Base-by-base conservation (phyloP, 2,113 vertebrate species). In the Etheostoma cragini region DNA sequence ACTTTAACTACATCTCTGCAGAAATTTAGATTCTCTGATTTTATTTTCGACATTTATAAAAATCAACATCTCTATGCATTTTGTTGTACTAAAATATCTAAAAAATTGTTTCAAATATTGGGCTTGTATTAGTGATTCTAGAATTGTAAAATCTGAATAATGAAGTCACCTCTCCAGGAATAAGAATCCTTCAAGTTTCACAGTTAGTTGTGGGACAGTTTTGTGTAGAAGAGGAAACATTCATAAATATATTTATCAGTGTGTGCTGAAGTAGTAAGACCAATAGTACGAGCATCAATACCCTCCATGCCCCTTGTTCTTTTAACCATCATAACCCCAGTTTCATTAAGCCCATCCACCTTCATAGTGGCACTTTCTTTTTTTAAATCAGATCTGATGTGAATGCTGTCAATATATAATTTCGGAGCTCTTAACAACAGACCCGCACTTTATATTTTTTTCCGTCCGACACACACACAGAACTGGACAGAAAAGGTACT, bases 381-480 rank as follows among this genome's bases (percentile, higher is more conserved):
- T 83, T 73, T 90, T 63, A 72, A 82, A 76, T 64, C 33, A 11
- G 17, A 65, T 81, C 79, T 50, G 38, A 87, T 86, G 79, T 76
- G 72, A 62, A 81, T 60, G 45, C 26, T 77, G n/a, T 68, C 83
- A 76, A 35, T 63, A 46, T 57, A 66, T 79, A 71, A 82, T 76
- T 77, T 87, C 54, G 56, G 75, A 90, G 94, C 95, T 95, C 92
- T 94, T 91, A 95, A 96, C 91, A 94, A 95, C 96, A 96, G 95
- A 96, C 96, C 96, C 84, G 95, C 97, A 98, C 97, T 97, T 98
- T 97, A 97, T 95, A 92, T 91, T 93, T 96, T 96, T 96, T 53
- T 72, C 24, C 52, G 1, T 67, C 42, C 14, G 21, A 49, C 57
- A 46, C 57, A 60, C 78, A 87, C 76, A 84, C 80, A 85, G 8